Base-by-base conservation (phyloP, 2,888 invertebrate species). In the Pristionchus japonicus region DNA sequence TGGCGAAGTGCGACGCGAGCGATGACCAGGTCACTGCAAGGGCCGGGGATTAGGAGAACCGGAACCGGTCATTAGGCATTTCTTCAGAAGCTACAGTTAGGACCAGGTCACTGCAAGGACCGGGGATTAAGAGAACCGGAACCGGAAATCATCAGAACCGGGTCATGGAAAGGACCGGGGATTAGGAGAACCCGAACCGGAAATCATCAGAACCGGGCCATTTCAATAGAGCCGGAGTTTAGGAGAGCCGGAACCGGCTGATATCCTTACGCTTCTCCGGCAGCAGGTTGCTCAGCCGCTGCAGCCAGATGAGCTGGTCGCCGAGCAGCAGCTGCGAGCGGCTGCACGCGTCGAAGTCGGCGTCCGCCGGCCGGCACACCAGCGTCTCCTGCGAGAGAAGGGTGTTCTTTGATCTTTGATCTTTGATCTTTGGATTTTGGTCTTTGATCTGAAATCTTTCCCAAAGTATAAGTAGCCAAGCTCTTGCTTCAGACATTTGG, bases 271-370 rank as follows among this genome's bases (percentile, higher is more conserved):
- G 31, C 31, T 91, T 91, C 77, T 91, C 90, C 0, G 91, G 90
- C 43, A 91, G 89, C 74, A 92, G 67, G 23, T 86, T 47, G 6
- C 90, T 82, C 80, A 92, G 87, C n/a, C 89, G 89, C 74, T 91
- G 90, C 83, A 92, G 61, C 92, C 92, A 92, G 84, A 89, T 89
- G 47, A 87, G 87, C 80, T 92, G 92, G 86, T 92, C 92, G 31
- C 89, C 84, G n/a, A 90, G 88, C 3, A 89, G 86, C 70, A 92
- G 47, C 82, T 92, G 92, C 82, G 91, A 91, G n/a, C 90, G 90
- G 13, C 89, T 88, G 87, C 92, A 92, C 11, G 86, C 34, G 17
- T 89, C 77, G 89, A 89, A 91, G 34, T 91, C 91, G 7, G 70
- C n/a, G 13, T 89, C 89, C 11, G 85, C 70, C 52, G 89, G 89